Percentiles rank a stretch among this genome's conserved stretches.
phyloP scores from a whole-genome alignment of 2,113 vertebrate genomes.

The Phrynosoma blainvillii region DNA sequence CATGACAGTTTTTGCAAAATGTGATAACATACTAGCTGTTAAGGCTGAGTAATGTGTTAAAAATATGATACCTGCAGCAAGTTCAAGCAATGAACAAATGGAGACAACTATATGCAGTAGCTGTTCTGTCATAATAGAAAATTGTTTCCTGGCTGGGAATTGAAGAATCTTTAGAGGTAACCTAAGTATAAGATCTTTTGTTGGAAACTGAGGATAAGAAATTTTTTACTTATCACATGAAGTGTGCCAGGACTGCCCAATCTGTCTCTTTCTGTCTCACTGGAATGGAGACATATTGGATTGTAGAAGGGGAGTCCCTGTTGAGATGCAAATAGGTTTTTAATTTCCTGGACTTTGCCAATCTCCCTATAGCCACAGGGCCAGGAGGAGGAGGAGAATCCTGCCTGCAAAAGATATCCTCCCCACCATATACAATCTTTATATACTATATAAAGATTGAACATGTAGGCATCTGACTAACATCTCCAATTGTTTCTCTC shows the following conservation, averaged over 20 bases:
- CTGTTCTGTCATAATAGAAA: neutral
- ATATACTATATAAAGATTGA: no score
- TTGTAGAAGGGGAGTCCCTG: no score
- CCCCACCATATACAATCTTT: no score
- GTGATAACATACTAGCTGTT: neutral
- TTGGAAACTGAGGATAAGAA: neutral
- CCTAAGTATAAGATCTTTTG: neutral
- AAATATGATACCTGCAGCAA: neutral
- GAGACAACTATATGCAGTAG: neutral
- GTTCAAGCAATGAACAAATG: neutral
- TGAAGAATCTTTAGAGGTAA: neutral
- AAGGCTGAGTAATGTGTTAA: slow-evolving; percentile 1
- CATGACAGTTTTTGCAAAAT: neutral
- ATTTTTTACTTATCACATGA: neutral
- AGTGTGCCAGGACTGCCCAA: neutral
- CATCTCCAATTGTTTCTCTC: no score
- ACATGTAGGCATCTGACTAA: no score
- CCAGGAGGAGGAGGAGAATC: no score
- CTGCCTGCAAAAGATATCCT: no score
- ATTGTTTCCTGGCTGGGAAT: neutral
- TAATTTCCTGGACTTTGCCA: no score
- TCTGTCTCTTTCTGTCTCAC: neutral
- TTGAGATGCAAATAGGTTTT: no score
- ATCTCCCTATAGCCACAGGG: no score
- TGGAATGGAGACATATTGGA: no score